Percentiles rank a stretch among this genome's conserved stretches.
phyloP scores from a whole-genome alignment of 2,797 vertebrate genomes.

The Protosalanx chinensis region DNA sequence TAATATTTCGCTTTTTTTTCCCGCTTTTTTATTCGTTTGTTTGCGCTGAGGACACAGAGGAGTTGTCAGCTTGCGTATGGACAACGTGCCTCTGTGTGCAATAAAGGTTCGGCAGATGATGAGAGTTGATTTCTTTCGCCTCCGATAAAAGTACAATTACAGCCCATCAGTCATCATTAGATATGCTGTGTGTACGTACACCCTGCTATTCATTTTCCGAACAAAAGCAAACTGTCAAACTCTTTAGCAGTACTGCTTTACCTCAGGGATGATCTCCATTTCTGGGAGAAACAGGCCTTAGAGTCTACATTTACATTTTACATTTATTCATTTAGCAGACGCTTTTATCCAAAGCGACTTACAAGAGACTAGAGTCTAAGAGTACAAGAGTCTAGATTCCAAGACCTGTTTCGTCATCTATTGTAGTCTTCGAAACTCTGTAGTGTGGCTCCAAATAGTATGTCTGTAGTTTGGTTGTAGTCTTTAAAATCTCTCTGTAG shows the following conservation, averaged over 20 bases:
- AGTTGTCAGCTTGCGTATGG: slow-evolving; percentile 51
- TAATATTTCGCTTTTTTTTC: slow-evolving; percentile 75
- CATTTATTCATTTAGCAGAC: too few species aligned
- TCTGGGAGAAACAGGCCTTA: neutral
- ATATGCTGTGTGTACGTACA: neutral
- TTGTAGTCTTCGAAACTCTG: slow-evolving; percentile 36
- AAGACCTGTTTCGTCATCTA: too few species aligned
- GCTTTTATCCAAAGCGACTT: too few species aligned
- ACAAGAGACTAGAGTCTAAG: too few species aligned
- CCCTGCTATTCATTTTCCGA: slow-evolving; percentile 1
- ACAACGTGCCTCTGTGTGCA: slow-evolving; percentile 44
- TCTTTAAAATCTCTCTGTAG: slow-evolving; percentile 62
- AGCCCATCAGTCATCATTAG: slow-evolving; percentile 32
- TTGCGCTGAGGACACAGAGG: slow-evolving; percentile 62
- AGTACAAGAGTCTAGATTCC: too few species aligned
- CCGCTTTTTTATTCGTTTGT: slow-evolving; percentile 71
- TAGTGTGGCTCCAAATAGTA: slow-evolving; percentile 38
- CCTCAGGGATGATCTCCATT: slow-evolving; percentile 16
- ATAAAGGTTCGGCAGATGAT: slow-evolving; percentile 50
- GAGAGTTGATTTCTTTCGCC: slow-evolving; percentile 40
- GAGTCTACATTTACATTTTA: neutral
- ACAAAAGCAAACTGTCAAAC: neutral
- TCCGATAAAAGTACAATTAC: slow-evolving; percentile 21
- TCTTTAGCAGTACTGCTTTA: slow-evolving; percentile 7
- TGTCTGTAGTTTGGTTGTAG: too few species aligned